phyloP scores from a whole-genome alignment of 2,888 invertebrate genomes.

The Acanthococcus lagerstroemiae region DNA sequence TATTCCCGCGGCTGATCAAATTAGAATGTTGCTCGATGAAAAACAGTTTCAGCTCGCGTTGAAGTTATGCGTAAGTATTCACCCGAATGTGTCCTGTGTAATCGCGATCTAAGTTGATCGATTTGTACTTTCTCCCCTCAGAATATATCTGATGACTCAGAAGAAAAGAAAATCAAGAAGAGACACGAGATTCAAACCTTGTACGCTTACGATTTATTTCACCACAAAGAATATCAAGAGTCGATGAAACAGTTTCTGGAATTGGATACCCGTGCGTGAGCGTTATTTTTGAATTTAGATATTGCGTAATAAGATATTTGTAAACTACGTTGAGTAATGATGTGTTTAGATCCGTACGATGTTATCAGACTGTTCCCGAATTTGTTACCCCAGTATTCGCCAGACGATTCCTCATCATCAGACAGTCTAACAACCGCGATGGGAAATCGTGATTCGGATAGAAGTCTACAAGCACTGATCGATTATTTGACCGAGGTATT shows the following conservation, averaged over 20 bases:
- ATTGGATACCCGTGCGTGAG: slow-evolving; percentile 57
- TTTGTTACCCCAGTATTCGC: slow-evolving; percentile 54
- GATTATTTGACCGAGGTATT: slow-evolving; percentile 77
- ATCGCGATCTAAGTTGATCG: slow-evolving; percentile 7
- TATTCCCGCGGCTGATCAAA: slow-evolving; percentile 71
- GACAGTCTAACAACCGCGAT: slow-evolving; percentile 10
- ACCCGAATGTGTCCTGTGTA: not conserved
- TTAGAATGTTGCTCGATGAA: slow-evolving; percentile 69
- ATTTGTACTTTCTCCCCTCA: slow-evolving; percentile 42
- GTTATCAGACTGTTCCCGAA: slow-evolving; percentile 92
- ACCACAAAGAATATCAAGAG: slow-evolving; percentile 73
- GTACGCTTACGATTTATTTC: slow-evolving; percentile 83
- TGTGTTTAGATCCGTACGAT: slow-evolving; percentile 67
- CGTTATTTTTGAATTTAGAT: not conserved
- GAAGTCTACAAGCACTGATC: slow-evolving; percentile 76
- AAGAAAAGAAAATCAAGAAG: slow-evolving; percentile 67
- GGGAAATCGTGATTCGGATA: slow-evolving; percentile 59
- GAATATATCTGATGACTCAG: slow-evolving; percentile 71
- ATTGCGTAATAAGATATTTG: too few relatives aligned
- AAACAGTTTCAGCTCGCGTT: slow-evolving; percentile 91
- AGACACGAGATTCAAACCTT: slow-evolving; percentile 81
- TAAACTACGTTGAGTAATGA: not conserved
- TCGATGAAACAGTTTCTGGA: slow-evolving; percentile 87
- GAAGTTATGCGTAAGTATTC: slow-evolving; percentile 65
- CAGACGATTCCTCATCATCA: slow-evolving; percentile 41